Evolutionary conservation across 2,888 invertebrate species (phyloP).

Genomic region (Spilarctia lutea): DNA sequence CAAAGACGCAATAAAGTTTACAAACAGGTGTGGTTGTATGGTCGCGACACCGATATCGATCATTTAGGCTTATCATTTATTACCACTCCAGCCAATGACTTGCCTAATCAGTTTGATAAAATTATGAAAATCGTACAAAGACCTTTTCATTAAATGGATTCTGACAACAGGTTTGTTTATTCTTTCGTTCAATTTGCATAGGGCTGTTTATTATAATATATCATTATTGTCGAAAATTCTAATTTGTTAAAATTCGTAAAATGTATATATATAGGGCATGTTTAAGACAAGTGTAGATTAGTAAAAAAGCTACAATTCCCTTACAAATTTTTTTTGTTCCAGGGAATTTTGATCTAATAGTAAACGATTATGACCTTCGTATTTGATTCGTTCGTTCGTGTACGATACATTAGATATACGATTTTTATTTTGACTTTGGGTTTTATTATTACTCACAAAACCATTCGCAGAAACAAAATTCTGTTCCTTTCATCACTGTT

Average conservation of each 20-base stretch:
- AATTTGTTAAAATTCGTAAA: background rate
- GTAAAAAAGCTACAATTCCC: background rate
- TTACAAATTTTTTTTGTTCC: background rate
- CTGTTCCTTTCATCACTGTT: too few species aligned
- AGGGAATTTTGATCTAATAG: background rate
- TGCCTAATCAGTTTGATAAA: background rate
- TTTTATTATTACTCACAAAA: too few species aligned
- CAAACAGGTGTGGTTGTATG: background rate
- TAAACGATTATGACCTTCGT: too few species aligned
- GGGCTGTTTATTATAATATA: too few species aligned
- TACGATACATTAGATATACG: too few species aligned
- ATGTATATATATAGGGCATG: too few species aligned
- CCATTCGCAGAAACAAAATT: too few species aligned
- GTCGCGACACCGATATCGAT: background rate
- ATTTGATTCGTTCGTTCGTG: too few species aligned
- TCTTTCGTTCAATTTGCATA: background rate
- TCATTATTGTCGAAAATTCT: too few species aligned
- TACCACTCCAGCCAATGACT: background rate
- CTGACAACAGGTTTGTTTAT: background rate
- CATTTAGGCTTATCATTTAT: background rate
- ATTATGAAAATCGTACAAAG: constrained; percentile 6
- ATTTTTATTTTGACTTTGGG: too few species aligned
- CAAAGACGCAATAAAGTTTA: background rate
- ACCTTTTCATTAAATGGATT: background rate
- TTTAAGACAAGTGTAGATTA: background rate